Conservation (phyloP, 2,113 vertebrate genomes). For the Tupaia tana region DNA sequence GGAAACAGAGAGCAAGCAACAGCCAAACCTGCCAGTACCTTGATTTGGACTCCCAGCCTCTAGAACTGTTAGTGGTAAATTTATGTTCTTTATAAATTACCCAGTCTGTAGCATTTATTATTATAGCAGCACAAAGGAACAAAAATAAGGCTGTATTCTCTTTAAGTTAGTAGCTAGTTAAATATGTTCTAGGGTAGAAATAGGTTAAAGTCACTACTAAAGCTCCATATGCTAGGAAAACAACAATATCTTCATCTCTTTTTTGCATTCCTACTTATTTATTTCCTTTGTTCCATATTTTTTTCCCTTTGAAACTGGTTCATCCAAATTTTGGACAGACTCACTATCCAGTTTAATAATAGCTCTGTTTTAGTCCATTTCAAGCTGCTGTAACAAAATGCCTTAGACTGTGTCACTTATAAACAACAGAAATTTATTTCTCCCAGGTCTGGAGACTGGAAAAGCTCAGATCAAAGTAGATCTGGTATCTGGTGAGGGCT, state of each 20-base stretch:
- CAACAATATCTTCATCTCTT: not conserved
- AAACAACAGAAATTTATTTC: not conserved
- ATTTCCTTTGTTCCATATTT: not conserved
- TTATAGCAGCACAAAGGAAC: not conserved
- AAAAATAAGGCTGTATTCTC: not conserved
- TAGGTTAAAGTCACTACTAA: not conserved
- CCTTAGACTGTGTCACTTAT: not conserved
- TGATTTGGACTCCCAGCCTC: not conserved
- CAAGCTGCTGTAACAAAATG: not conserved
- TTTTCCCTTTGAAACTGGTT: not conserved
- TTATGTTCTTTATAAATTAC: not conserved
- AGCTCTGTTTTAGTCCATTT: not conserved
- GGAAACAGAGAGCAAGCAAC: not conserved
- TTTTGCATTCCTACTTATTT: not conserved
- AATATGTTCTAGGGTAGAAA: not conserved
- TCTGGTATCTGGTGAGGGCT: not conserved
- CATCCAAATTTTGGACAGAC: not conserved
- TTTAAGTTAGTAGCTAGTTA: not conserved
- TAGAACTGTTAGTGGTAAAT: not conserved
- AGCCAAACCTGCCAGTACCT: too few species aligned
- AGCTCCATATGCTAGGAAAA: not conserved
- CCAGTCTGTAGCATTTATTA: not conserved
- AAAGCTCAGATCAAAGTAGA: not conserved
- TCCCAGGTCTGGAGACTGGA: not conserved
- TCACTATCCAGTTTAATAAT: not conserved